Percentiles rank a stretch among this genome's conserved stretches.
Conservation (phyloP, 2,113 vertebrate species). For the Phaetusa simplex region DNA sequence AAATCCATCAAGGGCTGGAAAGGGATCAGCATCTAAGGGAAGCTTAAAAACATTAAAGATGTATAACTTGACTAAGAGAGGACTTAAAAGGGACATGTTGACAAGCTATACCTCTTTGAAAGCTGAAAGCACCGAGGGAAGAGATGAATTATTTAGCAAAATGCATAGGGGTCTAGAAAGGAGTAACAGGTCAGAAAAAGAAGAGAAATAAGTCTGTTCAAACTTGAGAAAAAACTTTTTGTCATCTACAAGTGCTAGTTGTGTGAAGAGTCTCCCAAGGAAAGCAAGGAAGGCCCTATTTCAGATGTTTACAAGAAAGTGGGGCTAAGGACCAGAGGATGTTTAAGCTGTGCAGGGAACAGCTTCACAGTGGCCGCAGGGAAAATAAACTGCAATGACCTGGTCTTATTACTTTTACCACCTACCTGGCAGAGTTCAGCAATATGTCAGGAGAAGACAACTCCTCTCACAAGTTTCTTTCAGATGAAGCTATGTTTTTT, state of each 20-base stretch:
- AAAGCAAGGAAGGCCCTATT: neutral
- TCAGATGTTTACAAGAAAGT: neutral
- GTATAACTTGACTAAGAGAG: slow-evolving; percentile 54
- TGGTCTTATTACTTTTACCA: neutral
- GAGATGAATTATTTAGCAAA: slow-evolving; percentile 42
- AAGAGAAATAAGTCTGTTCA: neutral
- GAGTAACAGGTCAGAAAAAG: neutral
- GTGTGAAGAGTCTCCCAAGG: neutral
- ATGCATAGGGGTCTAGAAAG: neutral
- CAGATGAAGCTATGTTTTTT: neutral
- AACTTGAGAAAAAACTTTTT: slow-evolving; percentile 22
- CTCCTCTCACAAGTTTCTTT: neutral
- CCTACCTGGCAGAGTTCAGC: neutral
- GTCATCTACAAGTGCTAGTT: neutral
- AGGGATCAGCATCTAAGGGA: slow-evolving; percentile 48
- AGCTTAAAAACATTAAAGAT: slow-evolving; percentile 63
- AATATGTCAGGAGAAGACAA: neutral
- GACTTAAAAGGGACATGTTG: slow-evolving; percentile 53
- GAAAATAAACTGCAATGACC: neutral
- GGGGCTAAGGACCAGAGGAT: neutral
- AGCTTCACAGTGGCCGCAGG: neutral
- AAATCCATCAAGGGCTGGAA: slow-evolving; percentile 42
- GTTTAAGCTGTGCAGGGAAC: neutral
- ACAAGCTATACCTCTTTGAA: slow-evolving; percentile 63
- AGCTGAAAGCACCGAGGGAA: neutral